Evolutionary conservation across 2,113 vertebrate species (phyloP), one percentile per base, ranked within the genome.

Genomic region (Nesogale talazaci): DNA sequence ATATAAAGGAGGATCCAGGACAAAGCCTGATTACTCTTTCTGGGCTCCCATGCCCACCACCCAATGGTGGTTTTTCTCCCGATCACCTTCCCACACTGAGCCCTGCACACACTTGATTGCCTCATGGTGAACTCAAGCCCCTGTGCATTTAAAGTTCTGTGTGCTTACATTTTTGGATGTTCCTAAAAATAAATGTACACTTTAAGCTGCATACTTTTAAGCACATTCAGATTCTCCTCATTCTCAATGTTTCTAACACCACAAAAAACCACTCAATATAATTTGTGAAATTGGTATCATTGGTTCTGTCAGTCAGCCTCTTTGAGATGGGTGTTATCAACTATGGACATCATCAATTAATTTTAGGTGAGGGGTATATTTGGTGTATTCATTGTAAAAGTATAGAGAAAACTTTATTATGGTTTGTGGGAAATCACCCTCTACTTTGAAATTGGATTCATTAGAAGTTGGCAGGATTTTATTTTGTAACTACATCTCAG

Each of bases 181-280:
- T 82, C 29, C 70, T 4, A 78, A 88, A 82, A 82, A 74, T 29
- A 85, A 91, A 38, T 19, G 40, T 6, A 25, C 1, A 46, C 6
- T 86, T 92, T 59, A 59, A 91, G 83, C 69, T 57, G 15, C 19
- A 83, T 20, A 40, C 4, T 29, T 27, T 34, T 46, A 77, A 82
- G 86, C 23, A 4, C 59, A 61, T 72, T 78, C 75, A 84, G 25
- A 57, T 29, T 86, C 19, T 72, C 46, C 87, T 70, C 31, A 67
- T 67, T 38, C 25, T 91, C 10, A 74, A 7, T 40, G 3, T 92
- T 86, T 74, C 40, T 90, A 56, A 90, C 84, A 88, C 3, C 75
- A 8, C 34, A 57, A 88, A 46, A 3, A 59, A 70, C 40, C 10
- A 76, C 34, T 22, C 59, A 16, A 52, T 19, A 85, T 40, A 36